phyloP scores from a whole-genome alignment of 2,797 vertebrate genomes.

The Luscinia megarhynchos region DNA sequence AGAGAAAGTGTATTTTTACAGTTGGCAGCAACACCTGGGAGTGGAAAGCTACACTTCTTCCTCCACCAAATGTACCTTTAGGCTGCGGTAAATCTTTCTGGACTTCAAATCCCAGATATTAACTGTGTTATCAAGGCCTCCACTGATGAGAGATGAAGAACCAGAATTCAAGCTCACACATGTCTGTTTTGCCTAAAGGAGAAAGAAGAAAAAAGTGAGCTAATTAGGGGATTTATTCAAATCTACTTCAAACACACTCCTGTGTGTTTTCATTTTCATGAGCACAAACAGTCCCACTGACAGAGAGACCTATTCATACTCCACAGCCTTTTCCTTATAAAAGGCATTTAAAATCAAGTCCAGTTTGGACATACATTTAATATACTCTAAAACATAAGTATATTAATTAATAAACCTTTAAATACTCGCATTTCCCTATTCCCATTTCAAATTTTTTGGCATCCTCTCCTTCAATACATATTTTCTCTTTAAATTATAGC shows the following conservation, averaged over 20 bases:
- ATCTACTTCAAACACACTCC: not conserved
- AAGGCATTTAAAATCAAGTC: not conserved
- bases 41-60: not conserved
- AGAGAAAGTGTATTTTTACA: not conserved
- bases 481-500: not conserved
- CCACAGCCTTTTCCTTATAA: not conserved
- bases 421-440: not conserved
- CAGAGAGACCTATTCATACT: not conserved
- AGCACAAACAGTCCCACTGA: not conserved
- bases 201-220: not conserved
- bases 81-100: constrained; percentile 87
- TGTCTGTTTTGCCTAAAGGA: constrained; percentile 90
- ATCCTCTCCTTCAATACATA: not conserved
- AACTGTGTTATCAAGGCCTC: constrained; percentile 90
- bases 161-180: constrained; percentile 89
- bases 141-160: constrained; percentile 89
- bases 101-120: constrained; percentile 98
- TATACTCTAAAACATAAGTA: not conserved
- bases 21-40: not conserved
- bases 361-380: not conserved
- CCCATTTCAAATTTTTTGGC: not conserved
- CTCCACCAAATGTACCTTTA: constrained; percentile 83
- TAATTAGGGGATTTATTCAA: not conserved
- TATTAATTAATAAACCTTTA: not conserved
- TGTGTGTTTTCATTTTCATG: not conserved